Conservation (phyloP, 2,888 invertebrate genomes). For the Linyphia triangularis region DNA sequence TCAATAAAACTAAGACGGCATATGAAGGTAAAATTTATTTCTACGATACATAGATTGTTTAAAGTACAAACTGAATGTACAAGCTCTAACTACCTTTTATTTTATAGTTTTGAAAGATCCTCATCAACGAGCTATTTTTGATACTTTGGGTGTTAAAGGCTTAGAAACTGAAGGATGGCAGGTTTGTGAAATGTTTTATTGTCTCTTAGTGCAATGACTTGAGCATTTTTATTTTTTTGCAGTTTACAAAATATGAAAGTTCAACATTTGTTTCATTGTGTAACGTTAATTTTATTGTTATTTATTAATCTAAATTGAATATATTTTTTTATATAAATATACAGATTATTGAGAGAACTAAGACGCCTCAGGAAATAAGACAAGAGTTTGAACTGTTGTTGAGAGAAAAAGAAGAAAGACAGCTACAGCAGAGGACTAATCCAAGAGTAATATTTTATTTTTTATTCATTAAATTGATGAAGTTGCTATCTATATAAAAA, state of each 20-base stretch:
- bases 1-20: conserved; percentile 94
- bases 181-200: conserved; percentile 81
- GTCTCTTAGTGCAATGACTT: not conserved
- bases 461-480: too few species aligned
- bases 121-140: conserved; percentile 96
- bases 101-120: conserved; percentile 91
- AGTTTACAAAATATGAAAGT: conserved; percentile 15
- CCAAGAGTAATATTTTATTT: conserved; percentile 86
- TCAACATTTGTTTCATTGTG: not conserved
- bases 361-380: conserved; percentile 96
- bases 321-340: too few species aligned
- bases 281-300: too few species aligned
- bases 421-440: conserved; percentile 93
- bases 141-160: conserved; percentile 92
- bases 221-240: conserved; percentile 3
- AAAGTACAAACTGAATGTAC: not conserved
- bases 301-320: too few species aligned
- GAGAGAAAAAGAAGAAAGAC: conserved; percentile 86
- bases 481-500: too few species aligned
- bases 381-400: conserved; percentile 94
- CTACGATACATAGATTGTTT: not conserved
- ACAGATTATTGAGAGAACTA: conserved; percentile 87
- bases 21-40: conserved; percentile 86
- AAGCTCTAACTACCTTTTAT: not conserved
- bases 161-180: conserved; percentile 97